A percentile compares a stretch with the other conserved stretches of the same genome.
phyloP scores from a whole-genome alignment of 1,140 invertebrate species.

The Drosophila erecta region DNA sequence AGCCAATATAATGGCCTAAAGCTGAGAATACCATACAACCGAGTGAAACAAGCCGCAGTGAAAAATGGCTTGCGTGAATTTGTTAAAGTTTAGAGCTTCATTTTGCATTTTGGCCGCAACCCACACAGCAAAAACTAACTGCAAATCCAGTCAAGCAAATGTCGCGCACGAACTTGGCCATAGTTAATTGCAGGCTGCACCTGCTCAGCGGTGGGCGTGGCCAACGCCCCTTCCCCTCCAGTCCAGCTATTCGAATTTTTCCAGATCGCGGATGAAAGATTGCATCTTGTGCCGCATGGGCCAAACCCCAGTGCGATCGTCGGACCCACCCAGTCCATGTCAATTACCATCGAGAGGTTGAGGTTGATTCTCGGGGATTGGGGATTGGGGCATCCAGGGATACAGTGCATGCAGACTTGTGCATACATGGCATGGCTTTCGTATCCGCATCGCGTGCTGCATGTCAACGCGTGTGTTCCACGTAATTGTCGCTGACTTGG shows the following conservation, averaged over 20 bases:
- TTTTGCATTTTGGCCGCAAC: constrained; percentile 39
- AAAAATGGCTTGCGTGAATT: constrained; percentile 76
- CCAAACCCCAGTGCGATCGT: constrained; percentile 27
- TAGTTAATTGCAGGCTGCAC: constrained; percentile 71
- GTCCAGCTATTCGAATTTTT: constrained; percentile 57
- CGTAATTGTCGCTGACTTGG: constrained; percentile 69
- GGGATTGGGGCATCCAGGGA: constrained; percentile 7
- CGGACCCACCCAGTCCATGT: constrained; percentile 48
- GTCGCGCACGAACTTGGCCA: constrained; percentile 63
- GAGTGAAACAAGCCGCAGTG: constrained; percentile 4
- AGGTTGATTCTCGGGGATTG: constrained; percentile 34
- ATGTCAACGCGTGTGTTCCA: constrained; percentile 81
- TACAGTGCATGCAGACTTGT: background rate
- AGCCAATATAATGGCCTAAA: constrained; percentile 51
- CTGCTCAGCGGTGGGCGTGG: constrained; percentile 45
- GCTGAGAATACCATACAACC: constrained; percentile 11
- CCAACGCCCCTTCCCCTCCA: constrained; percentile 51
- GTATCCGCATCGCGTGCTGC: constrained; percentile 78
- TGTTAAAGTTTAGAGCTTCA: constrained; percentile 81
- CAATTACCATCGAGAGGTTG: constrained; percentile 80
- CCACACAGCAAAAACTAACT: constrained; percentile 12
- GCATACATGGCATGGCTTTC: constrained; percentile 38
- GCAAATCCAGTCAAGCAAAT: constrained; percentile 20
- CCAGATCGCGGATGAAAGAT: constrained; percentile 17
- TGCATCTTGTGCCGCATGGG: constrained; percentile 74